phyloP scores from a whole-genome alignment of 2,888 invertebrate species.

The Parnassius apollo region DNA sequence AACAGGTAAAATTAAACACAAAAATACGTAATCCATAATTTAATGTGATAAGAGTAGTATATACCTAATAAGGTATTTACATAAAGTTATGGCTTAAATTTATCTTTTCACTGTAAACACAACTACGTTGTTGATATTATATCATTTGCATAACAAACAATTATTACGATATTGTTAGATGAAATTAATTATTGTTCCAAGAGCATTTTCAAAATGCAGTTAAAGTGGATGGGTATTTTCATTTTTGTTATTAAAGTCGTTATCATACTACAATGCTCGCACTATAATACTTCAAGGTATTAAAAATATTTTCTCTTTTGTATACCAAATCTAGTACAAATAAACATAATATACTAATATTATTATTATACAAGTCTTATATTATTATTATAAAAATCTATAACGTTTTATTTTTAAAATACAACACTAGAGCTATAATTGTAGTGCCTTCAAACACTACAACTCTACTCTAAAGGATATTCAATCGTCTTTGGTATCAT shows the following conservation, averaged over 20 bases:
- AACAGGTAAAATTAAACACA: conserved; percentile 44
- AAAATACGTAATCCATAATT: conserved; percentile 66
- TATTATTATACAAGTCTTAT: conserved; percentile 75
- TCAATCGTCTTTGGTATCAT: conserved; percentile 80
- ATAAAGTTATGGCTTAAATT: conserved; percentile 65
- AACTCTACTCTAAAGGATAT: conserved; percentile 70
- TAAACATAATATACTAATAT: conserved; percentile 49
- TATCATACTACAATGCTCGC: conserved; percentile 29
- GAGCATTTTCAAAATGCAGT: conserved; percentile 39
- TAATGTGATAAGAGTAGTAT: conserved; percentile 71
- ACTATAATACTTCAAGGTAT: conserved; percentile 71
- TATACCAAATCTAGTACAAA: conserved; percentile 49
- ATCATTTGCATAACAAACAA: conserved; percentile 39
- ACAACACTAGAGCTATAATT: conserved; percentile 59
- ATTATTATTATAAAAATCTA: conserved; percentile 60
- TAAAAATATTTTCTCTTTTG: conserved; percentile 68
- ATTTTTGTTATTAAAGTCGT: conserved; percentile 22
- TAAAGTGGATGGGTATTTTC: conserved; percentile 30
- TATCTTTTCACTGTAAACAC: conserved; percentile 60
- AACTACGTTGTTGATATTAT: conserved; percentile 59
- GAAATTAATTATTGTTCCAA: conserved; percentile 37
- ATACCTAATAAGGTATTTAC: conserved; percentile 66
- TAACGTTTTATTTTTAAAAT: conserved; percentile 59
- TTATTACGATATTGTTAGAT: conserved; percentile 31
- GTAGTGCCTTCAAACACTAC: conserved; percentile 51